Evolutionary conservation across 2,113 vertebrate species (phyloP).

Genomic region (Saguinus imperator): DNA sequence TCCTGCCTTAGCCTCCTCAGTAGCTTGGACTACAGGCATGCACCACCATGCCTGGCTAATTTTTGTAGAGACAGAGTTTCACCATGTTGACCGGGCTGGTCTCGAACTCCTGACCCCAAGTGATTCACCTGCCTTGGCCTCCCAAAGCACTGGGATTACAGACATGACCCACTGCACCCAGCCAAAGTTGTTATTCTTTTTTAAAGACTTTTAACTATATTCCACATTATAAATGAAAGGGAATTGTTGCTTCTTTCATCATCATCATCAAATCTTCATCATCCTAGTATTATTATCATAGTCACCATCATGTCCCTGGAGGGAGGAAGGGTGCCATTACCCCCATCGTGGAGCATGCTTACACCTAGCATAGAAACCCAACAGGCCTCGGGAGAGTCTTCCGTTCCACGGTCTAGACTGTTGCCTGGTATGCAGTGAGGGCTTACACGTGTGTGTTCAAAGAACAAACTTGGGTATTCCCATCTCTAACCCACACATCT

Average conservation of each 20-base stretch:
- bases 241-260: neutral
- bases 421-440: accelerated
- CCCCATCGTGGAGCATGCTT: accelerated
- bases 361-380: no score
- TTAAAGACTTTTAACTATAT: neutral
- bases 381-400: neutral
- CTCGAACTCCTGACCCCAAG: no score
- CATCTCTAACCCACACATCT: neutral
- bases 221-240: neutral
- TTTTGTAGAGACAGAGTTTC: no score
- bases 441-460: neutral
- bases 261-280: neutral
- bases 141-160: no score
- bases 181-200: neutral
- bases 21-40: no score
- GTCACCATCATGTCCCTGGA: neutral
- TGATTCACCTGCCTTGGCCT: no score
- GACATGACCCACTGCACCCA: no score
- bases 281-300: neutral
- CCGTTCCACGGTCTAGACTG: neutral
- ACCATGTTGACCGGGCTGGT: no score
- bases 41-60: no score
- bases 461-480: neutral
- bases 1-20: no score
- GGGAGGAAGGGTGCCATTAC: neutral